These are phyloP conservation scores for Cephus pulcher DNA, from an alignment of 2,888 invertebrate species.

Conservation along the genomic window DNA sequence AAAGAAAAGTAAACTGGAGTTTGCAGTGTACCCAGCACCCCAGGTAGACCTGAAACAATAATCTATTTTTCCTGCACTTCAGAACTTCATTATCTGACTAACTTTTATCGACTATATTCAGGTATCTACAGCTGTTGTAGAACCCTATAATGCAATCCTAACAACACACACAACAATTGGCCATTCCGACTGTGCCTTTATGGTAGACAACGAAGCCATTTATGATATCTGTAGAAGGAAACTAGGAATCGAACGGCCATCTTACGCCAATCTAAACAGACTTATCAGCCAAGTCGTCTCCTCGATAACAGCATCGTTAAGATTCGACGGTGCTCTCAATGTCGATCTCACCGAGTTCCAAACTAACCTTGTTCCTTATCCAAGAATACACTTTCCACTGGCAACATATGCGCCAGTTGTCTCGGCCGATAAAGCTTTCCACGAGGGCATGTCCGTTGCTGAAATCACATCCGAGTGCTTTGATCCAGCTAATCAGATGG, in stretches of 20 bases:
- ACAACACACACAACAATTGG: slow-evolving; percentile 91
- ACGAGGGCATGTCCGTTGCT: slow-evolving; percentile 81
- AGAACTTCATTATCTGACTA: rapidly evolving
- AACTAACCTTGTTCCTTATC: slow-evolving; percentile 81
- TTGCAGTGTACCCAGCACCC: slow-evolving; percentile 95
- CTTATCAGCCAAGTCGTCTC: slow-evolving; percentile 78
- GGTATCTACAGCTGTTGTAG: slow-evolving; percentile 92
- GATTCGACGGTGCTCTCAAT: slow-evolving; percentile 78
- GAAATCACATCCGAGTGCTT: slow-evolving; percentile 91
- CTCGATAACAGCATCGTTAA: slow-evolving; percentile 71
- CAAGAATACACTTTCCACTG: slow-evolving; percentile 74
- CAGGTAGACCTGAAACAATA: slow-evolving; percentile 70
- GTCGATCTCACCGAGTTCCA: slow-evolving; percentile 93
- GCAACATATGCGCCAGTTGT: slow-evolving; percentile 81
- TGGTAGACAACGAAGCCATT: slow-evolving; percentile 96
- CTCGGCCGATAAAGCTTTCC: slow-evolving; percentile 78
- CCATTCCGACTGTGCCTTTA: slow-evolving; percentile 92
- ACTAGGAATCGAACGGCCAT: slow-evolving; percentile 85
- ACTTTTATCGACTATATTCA: neutral
- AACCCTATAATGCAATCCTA: slow-evolving; percentile 92
- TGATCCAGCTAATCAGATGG: slow-evolving; percentile 91
- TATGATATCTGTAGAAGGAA: slow-evolving; percentile 91
- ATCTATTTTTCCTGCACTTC: neutral
- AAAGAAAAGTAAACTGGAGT: slow-evolving; percentile 93
- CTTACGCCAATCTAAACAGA: slow-evolving; percentile 86